Base-by-base conservation (phyloP, 2,113 vertebrate genomes). In the Pollimyrus isidori region DNA sequence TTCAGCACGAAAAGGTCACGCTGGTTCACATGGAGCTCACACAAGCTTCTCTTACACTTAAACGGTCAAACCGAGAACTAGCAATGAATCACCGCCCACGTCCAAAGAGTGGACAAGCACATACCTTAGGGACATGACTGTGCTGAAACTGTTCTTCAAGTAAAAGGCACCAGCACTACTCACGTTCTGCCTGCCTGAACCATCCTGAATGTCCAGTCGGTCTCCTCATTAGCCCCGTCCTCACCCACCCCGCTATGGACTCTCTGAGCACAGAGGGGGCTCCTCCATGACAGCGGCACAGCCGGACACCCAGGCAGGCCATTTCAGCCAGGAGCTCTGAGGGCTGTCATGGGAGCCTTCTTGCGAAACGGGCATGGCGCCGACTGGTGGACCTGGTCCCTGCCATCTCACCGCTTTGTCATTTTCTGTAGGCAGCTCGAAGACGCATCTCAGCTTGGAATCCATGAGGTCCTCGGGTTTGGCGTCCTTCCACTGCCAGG, bases 401-500 rank as follows among this genome's bases (percentile, higher is more conserved):
- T 62, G n/a, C 1, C 84, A 26, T 48, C 98, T 98, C 96, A 99
- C 98, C 97, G 97, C 93, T 95, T 99, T 99, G 95, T 99, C 97
- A 88, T 98, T 99, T 96, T 99, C 98, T 6, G 96, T 97, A 91
- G 98, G 98, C 96, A 99, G 95, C 95, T 99, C 98, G 91, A 99
- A 99, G 91, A 99, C 97, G 53, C 98, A 99, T 98, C 98, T 97
- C 95, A 99, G 96, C 94, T 99, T 99, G 95, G 98, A 99, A 94
- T 99, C 98, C 98, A 99, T 99, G 93, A 99, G 96, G 92, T 99
- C 98, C 92, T 99, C 98, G 2, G 98, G 97, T 94, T 98, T 99
- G 39, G 97, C 98, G 89, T 99, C 98, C 96, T 98, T 99, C 98
- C 98, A 99, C 98, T 99, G 95, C 89, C 91, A 94, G 42, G 49